Base-by-base conservation (phyloP, 2,888 invertebrate genomes). In the Portevinia maculata region DNA sequence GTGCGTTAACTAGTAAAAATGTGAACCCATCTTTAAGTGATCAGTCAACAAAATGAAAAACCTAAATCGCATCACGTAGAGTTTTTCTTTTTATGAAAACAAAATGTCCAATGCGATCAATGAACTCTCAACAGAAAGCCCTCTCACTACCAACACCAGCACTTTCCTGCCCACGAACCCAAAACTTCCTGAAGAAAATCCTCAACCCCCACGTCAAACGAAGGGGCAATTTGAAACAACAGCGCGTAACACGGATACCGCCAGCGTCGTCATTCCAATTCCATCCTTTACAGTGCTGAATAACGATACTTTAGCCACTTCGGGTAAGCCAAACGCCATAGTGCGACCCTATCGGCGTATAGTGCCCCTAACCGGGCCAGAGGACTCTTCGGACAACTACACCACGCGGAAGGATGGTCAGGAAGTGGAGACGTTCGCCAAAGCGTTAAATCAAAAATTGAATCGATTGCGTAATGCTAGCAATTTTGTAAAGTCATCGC, bases 371-470 rank as follows among this genome's bases (percentile, higher is more conserved):
- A 79, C 57, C 32, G 79, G 84, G 71, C 84, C 81, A 60, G 62
- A 65, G 19, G 78, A 65, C 52, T 59, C 55, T 13, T 39, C 65
- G 19, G 74, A 78, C 71, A 62, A 70, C 41, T 59, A 46, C 17
- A 34, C 46, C 11, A 46, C 67, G 15, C 70, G 67, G 46, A 79
- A 84, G 41, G 62, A 73, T 62, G 70, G 73, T 60, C 81, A 74
- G 69, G 76, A 76, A 39, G 73, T 84, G 70, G 55, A 78, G 79
- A 92, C 93, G 86, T 95, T 95, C 89, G 94, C 94, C 79, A 93
- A 94, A 86, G 94, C 94, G 65, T 91, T 96, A 76, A 95, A 95
- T 88, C 93, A 93, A 44, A 95, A 95, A 88, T 90, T 96, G 74
- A 92, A 93, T 34, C 93, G 93, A 73, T 92, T 96, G 59, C 94